phyloP scores from a whole-genome alignment of 2,888 invertebrate species.

The Cantharis lateralis region DNA sequence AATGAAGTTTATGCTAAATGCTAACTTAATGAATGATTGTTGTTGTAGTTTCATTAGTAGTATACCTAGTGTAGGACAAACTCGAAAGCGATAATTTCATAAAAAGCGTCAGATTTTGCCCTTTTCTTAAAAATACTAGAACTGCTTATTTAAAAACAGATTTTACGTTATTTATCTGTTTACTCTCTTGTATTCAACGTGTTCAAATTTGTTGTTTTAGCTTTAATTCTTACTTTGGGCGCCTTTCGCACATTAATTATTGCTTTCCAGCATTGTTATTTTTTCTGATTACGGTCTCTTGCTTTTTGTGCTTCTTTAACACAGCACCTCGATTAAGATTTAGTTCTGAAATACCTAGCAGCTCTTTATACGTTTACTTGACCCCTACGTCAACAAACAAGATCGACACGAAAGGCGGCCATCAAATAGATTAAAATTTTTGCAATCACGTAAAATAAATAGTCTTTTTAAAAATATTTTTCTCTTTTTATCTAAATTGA shows the following conservation, averaged over 20 bases:
- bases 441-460: background rate
- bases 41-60: background rate
- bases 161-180: background rate
- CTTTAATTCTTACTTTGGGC: background rate
- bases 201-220: background rate
- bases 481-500: background rate
- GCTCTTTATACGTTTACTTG: background rate
- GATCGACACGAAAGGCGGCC: background rate
- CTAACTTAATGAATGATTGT: background rate
- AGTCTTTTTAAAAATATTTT: background rate
- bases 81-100: background rate
- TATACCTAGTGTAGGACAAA: background rate
- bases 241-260: background rate
- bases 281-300: background rate
- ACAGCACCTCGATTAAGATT: background rate
- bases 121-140: too few species aligned
- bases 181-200: background rate
- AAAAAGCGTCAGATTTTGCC: background rate
- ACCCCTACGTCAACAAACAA: background rate
- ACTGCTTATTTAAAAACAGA: background rate
- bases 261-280: background rate
- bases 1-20: background rate
- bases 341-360: background rate
- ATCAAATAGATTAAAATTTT: background rate
- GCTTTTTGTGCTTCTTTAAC: background rate